A percentile compares a stretch with the other conserved stretches of the same genome.
These are phyloP conservation scores for Uromys caudimaculatus DNA, from an alignment of 2,797 vertebrate species.

Conservation along the genomic window DNA sequence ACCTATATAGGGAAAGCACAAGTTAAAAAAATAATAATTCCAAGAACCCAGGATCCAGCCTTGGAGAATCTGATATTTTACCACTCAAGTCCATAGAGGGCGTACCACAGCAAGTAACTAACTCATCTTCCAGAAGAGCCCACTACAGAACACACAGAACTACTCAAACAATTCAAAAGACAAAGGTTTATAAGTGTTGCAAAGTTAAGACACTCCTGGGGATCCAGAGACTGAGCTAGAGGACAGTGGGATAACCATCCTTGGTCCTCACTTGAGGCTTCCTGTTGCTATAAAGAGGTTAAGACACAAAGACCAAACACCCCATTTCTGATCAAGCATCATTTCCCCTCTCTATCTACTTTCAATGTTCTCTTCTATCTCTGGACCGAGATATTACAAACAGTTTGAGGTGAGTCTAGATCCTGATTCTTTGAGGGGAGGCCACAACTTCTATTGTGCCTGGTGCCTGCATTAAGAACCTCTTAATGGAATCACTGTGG, in stretches of 20 bases:
- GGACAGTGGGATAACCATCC: accelerated
- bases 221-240: not conserved
- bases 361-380: not conserved
- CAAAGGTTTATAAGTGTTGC: not conserved
- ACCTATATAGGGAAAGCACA: not conserved
- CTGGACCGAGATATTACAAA: not conserved
- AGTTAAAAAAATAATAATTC: not conserved
- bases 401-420: not conserved
- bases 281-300: not conserved
- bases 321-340: not conserved
- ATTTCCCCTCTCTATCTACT: not conserved
- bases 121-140: not conserved
- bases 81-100: accelerated
- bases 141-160: not conserved
- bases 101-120: not conserved
- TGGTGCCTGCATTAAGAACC: not conserved
- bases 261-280: not conserved
- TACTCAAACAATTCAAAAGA: not conserved
- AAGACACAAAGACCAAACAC: not conserved
- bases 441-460: too few relatives aligned
- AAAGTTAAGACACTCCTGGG: not conserved
- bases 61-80: accelerated
- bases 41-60: not conserved
- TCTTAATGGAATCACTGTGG: not conserved
- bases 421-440: not conserved